Evolutionary conservation across 2,797 vertebrate species (phyloP), one percentile per base, ranked within the genome.

Genomic region (Acanthiza pusilla): DNA sequence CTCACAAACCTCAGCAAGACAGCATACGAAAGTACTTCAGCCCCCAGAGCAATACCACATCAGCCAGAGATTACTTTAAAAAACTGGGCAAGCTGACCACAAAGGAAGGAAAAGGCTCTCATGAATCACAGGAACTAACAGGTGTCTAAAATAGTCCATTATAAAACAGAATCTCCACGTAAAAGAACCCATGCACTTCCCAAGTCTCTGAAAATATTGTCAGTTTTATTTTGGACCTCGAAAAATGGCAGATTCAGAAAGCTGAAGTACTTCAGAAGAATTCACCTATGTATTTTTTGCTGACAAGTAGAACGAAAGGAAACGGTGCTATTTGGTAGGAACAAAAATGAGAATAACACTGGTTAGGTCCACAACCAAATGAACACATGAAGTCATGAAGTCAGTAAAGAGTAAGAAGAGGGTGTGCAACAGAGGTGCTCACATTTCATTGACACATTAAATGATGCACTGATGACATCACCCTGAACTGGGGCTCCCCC

Each of bases 91-190:
- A 74, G 40, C 51, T 86, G 72, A 88, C 65, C 73, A 43, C 1
- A 6, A 86, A 88, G 45, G 23, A 79, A 92, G n/a, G 32, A 82
- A 84, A 90, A 85, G 13, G 38, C 30, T 95, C 23, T 13, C 16
- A 42, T 48, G 58, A 86, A 73, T 57, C 83, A 88, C 55, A 53
- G 34, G 45, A 94, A 92, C 34, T 72, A 86, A 48, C 32, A 93
- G 71, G 72, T 80, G 61, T 68, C 57, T 9, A 57, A 70, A 53
- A 63, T 40, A 25, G 23, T n/a, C 23, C 45, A 25, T 27, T 60
- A 66, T 30, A 27, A 73, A 87, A 79, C 1, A 85, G 55, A 85
- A 47, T n/a, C 6, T 50, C 34, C 20, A 43, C 0, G 2, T 21
- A 45, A 38, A 89, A 60, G 29, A 19, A 2, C 4, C 15, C 29